Percentiles rank a stretch among this genome's conserved stretches.
These are phyloP conservation scores for Podarcis muralis DNA, from an alignment of 2,113 vertebrate species.

Conservation along the genomic window DNA sequence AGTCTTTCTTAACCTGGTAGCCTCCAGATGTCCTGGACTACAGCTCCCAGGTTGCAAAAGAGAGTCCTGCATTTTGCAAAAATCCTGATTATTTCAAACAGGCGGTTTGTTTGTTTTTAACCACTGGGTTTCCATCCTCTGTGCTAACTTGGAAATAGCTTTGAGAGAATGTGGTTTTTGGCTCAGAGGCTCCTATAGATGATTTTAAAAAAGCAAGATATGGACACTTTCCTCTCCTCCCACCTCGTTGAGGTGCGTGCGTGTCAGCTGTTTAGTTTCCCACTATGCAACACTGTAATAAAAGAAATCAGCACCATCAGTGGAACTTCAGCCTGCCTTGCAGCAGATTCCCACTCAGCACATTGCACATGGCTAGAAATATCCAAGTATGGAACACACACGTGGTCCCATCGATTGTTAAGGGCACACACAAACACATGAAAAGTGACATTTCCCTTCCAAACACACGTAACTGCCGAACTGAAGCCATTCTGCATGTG, in stretches of 20 bases:
- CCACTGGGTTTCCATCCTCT: no score
- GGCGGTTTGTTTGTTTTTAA: not conserved
- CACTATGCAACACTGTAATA: not conserved
- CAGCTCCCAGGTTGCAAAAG: not conserved
- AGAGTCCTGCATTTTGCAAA: no score
- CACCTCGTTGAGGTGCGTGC: not conserved
- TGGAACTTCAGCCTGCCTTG: not conserved
- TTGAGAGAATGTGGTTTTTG: not conserved
- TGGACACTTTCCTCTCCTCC: not conserved
- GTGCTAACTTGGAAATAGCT: not conserved
- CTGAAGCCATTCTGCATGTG: not conserved
- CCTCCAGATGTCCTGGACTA: not conserved
- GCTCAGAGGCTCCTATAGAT: not conserved
- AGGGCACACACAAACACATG: no score
- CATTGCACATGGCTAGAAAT: not conserved
- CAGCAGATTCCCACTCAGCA: not conserved
- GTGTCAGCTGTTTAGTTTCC: not conserved
- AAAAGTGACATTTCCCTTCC: not conserved
- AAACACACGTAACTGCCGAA: accelerated
- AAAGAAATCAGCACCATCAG: not conserved
- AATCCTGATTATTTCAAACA: not conserved
- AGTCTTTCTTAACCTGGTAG: not conserved
- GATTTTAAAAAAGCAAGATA: not conserved
- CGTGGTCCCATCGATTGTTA: not conserved
- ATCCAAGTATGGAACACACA: not conserved